Base-by-base conservation (phyloP, 53 echinoderm and acorn worm genomes). In the Holothuria leucospilota region DNA sequence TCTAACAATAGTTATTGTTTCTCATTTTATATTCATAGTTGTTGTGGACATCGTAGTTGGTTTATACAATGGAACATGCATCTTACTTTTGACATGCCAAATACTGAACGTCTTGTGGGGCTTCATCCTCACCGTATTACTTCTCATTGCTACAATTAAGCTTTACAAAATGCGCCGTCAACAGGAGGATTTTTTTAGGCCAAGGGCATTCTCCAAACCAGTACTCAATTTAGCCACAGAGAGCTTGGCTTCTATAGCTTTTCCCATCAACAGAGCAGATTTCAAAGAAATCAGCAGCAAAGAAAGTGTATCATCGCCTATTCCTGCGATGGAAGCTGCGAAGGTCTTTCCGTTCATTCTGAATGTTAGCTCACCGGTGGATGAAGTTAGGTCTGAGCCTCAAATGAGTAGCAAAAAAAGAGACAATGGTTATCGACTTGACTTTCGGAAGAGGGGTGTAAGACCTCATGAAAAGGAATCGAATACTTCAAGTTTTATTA, bases 31-130 rank as follows among this genome's bases (percentile, higher is more conserved):
- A 39, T 62, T 80, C 29, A 16, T 80, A 25, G 9, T 80, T 34
- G 56, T 21, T 8, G 56, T 80, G 20, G 80, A 60, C 21, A 80
- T 80, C 21, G 20, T 59, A 20, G 61, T 80, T 20, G 61, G 80
- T 15, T 38, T 60, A 13, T 25, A 30, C 11, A 67, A 30, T 30
- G 80, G 80, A 34, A 62, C 80, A n/a, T 80, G 80, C 21, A 29
- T 58, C 29, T 59, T 80, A 0, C 80, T 80, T 20, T 38, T 80
- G 12, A 38, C n/a, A 27, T 80, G 80, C 59, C 60, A 80, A 59
- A 26, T 80, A 5, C 62, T 80, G 6, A 80, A 80, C 60, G 29
- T 80, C 20, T 0, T 80, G 6, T 80, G 80, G 80, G 80, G 60
- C 15, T 34, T 62, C 27, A 39, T 58, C 29, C 62, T 80, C 60